A percentile compares a stretch with the other conserved stretches of the same genome.
phyloP scores from a whole-genome alignment of 2,797 vertebrate species.

The Tokudaia muenninki region DNA sequence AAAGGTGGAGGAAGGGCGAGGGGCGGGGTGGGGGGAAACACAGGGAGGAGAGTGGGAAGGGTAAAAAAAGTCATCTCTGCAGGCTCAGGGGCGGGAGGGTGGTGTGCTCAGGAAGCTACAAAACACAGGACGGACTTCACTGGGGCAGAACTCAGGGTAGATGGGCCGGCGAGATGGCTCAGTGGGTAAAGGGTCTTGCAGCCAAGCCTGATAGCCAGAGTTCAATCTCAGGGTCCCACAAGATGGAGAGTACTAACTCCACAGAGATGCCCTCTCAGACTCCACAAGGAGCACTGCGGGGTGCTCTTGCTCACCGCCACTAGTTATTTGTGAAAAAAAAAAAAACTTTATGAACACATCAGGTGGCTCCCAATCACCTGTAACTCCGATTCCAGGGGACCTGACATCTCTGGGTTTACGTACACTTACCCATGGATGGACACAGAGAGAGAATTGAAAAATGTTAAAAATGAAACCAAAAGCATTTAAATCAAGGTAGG shows the following conservation, averaged over 20 bases:
- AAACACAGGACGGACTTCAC: not conserved
- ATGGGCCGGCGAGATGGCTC: not conserved
- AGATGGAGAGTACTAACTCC: not conserved
- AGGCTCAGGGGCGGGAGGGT: not conserved
- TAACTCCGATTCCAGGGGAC: too few relatives aligned
- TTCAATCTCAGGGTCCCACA: not conserved
- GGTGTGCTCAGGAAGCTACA: not conserved
- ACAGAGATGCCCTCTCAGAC: not conserved
- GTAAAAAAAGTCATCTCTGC: not conserved
- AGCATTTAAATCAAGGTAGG: not conserved
- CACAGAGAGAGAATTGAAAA: not conserved
- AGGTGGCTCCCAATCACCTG: not conserved
- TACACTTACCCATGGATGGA: not conserved
- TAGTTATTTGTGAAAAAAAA: not conserved
- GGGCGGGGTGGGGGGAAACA: not conserved
- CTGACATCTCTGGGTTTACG: too few relatives aligned
- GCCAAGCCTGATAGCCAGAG: not conserved
- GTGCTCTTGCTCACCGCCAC: too few relatives aligned
- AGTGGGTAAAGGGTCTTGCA: not conserved
- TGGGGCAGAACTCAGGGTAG: not conserved
- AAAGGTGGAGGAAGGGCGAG: not conserved
- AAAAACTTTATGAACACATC: not conserved
- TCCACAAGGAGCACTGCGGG: not conserved
- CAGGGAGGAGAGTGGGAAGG: constrained; percentile 28
- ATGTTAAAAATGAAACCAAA: not conserved